Evolutionary conservation across 2,113 vertebrate species (phyloP).

Genomic region (Oncorhynchus nerka): DNA sequence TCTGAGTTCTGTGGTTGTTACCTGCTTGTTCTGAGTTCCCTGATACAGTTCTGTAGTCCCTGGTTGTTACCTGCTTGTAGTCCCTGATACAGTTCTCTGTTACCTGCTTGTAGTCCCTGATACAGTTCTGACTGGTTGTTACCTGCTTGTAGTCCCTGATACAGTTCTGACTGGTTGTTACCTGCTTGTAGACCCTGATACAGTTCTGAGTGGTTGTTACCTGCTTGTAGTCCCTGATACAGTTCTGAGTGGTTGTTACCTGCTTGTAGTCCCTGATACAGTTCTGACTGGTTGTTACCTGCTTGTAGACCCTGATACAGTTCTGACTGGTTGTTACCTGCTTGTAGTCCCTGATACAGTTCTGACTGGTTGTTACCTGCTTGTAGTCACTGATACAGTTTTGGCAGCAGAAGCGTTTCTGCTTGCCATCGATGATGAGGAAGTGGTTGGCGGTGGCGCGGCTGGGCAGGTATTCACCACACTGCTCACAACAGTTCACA

Average conservation of each 20-base stretch:
- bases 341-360: no score
- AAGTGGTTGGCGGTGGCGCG: conserved; percentile 93
- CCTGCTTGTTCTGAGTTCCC: no score
- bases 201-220: no score
- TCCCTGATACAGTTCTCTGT: conserved; percentile 86
- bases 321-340: no score
- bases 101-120: no score
- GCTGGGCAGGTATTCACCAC: conserved; percentile 94
- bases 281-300: conserved; percentile 47
- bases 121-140: no score
- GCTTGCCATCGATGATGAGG: conserved; percentile 91
- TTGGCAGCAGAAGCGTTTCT: conserved; percentile 97
- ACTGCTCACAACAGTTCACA: conserved; percentile 99
- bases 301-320: no score
- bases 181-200: no score
- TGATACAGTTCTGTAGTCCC: no score
- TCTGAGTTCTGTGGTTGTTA: conserved; percentile 34
- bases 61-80: conserved; percentile 89
- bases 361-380: conserved; percentile 80
- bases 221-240: no score
- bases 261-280: conserved; percentile 96
- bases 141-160: no score
- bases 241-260: conserved; percentile 72
- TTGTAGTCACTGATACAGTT: conserved; percentile 96
- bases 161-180: no score